Conservation (phyloP, 2,113 vertebrate species). For the Microtus pennsylvanicus region DNA sequence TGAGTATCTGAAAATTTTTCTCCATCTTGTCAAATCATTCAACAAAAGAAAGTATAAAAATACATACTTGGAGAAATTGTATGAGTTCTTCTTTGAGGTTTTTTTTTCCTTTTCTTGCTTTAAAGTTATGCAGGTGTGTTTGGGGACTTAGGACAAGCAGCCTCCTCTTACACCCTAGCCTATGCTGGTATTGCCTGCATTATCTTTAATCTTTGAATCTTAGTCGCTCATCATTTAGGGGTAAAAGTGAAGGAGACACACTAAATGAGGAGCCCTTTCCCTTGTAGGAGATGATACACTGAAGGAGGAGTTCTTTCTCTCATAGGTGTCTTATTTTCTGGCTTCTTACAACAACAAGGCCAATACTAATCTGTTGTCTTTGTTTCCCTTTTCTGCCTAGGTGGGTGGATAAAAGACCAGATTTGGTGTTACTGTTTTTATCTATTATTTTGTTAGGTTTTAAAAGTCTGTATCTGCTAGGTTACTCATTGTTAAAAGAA, state of each 20-base stretch:
- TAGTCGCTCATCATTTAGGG: constrained; percentile 58
- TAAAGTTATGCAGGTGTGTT: neutral
- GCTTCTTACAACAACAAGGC: constrained; percentile 17
- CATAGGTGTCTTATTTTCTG: constrained; percentile 42
- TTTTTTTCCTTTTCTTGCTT: neutral
- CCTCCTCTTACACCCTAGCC: neutral
- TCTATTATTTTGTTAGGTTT: constrained; percentile 72
- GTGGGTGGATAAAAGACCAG: constrained; percentile 64
- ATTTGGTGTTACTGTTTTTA: constrained; percentile 60
- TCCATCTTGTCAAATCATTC: constrained; percentile 24
- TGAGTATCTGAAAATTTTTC: neutral
- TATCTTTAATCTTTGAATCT: constrained; percentile 39
- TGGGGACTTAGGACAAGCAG: neutral
- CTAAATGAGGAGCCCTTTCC: constrained; percentile 37
- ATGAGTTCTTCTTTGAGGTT: neutral
- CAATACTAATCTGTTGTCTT: constrained; percentile 55
- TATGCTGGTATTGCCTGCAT: neutral
- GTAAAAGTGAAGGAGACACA: constrained; percentile 44
- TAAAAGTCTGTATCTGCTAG: constrained; percentile 52
- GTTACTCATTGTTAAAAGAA: constrained; percentile 59
- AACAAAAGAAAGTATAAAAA: neutral
- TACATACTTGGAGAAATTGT: constrained; percentile 43
- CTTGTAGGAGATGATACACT: too few species aligned
- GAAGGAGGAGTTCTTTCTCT: too few species aligned
- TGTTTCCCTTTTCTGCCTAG: constrained; percentile 63